Evolutionary conservation across 23 tunicate species (phyloP).

Genomic region (Oikopleura dioica): DNA sequence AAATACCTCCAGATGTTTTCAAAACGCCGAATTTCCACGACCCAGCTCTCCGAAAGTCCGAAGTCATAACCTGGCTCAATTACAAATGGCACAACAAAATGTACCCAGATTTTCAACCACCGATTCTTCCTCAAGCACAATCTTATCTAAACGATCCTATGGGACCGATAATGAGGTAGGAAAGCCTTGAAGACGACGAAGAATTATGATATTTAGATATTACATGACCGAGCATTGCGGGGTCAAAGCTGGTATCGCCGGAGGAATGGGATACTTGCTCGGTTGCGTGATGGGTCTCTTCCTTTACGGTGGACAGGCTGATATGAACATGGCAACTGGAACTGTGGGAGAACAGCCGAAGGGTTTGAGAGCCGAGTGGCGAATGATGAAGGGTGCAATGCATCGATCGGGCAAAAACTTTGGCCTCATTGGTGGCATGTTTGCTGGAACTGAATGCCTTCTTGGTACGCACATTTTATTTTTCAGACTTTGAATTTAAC

Average conservation of each 20-base stretch:
- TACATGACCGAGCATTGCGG: slow-evolving; percentile 10
- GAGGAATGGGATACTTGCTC: slow-evolving; percentile 2
- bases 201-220: neutral
- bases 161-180: neutral
- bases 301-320: slow-evolving; percentile 4
- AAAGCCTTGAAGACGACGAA: neutral
- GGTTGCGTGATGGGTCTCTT: slow-evolving; percentile 8
- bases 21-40: neutral
- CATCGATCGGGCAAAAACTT: neutral
- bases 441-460: slow-evolving; percentile 13
- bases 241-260: neutral
- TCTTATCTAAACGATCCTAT: neutral
- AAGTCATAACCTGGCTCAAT: neutral
- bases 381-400: neutral
- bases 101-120: neutral
- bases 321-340: neutral
- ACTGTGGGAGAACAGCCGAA: too few relatives aligned
- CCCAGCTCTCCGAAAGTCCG: neutral
- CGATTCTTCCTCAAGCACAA: neutral
- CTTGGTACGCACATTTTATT: too few relatives aligned
- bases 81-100: neutral
- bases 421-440: neutral
- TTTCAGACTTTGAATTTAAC: too few relatives aligned
- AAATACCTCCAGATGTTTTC: neutral
- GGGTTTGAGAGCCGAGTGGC: neutral